These are phyloP conservation scores for Hylomyscus alleni DNA, from an alignment of 2,797 vertebrate species.

Conservation along the genomic window DNA sequence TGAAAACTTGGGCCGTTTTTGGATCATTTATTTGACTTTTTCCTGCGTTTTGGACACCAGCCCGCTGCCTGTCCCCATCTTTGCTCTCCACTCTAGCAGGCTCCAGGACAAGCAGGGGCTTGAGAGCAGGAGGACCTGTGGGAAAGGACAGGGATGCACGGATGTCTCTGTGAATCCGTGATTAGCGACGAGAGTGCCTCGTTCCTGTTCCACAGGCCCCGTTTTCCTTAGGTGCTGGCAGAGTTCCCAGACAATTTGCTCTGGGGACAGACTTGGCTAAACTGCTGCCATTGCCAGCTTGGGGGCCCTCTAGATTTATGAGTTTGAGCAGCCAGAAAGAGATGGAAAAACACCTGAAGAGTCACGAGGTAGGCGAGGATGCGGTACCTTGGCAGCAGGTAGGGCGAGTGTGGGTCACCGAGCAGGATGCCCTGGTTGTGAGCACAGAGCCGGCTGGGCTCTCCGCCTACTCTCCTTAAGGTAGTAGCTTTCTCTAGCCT, in stretches of 20 bases:
- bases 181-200: slow-evolving; percentile 65
- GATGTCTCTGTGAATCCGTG: slow-evolving; percentile 49
- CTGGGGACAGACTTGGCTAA: slow-evolving; percentile 74
- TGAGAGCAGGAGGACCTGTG: slow-evolving; percentile 52
- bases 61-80: neutral
- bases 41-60: neutral
- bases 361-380: neutral
- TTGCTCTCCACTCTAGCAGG: neutral
- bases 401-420: neutral
- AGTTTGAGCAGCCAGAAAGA: neutral
- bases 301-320: slow-evolving; percentile 38
- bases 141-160: neutral
- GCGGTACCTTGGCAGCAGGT: too few species aligned
- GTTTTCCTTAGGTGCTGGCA: slow-evolving; percentile 73
- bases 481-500: neutral
- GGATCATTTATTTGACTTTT: neutral
- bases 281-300: neutral
- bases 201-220: slow-evolving; percentile 60
- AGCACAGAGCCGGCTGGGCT: neutral
- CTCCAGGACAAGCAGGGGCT: slow-evolving; percentile 44
- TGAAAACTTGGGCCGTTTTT: neutral
- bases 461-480: too few species aligned
- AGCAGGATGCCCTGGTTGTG: fast-evolving
- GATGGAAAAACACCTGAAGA: neutral
- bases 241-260: slow-evolving; percentile 76